Evolutionary conservation across 2,113 vertebrate species (phyloP).

Genomic region (Butorides virescens): DNA sequence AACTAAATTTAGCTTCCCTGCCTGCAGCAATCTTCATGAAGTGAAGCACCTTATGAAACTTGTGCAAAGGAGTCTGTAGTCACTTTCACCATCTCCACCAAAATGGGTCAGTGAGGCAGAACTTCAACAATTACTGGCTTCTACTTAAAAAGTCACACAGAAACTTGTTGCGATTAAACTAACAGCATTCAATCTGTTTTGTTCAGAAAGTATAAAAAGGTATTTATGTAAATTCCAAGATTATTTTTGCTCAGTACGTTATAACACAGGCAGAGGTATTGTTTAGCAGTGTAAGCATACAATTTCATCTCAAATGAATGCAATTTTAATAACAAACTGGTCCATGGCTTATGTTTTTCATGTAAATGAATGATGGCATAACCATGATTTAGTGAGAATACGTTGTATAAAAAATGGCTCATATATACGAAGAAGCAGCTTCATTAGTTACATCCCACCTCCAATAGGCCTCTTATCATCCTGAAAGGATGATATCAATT

Average conservation of each 20-base stretch:
- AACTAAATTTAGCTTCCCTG: neutral
- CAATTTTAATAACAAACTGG: slow-evolving; percentile 46
- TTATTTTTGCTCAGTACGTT: neutral
- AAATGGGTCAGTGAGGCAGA: neutral
- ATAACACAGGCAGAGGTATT: neutral
- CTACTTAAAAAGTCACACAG: neutral
- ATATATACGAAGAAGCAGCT: slow-evolving; percentile 47
- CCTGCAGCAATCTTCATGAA: neutral
- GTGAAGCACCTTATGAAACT: neutral
- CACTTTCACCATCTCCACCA: neutral
- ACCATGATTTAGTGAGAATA: slow-evolving; percentile 61
- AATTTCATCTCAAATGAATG: slow-evolving; percentile 24
- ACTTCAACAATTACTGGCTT: neutral
- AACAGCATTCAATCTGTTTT: neutral
- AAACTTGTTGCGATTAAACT: neutral
- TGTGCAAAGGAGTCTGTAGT: neutral
- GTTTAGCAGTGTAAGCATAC: neutral
- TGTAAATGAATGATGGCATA: slow-evolving; percentile 62
- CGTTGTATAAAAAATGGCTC: slow-evolving; percentile 61
- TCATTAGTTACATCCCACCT: slow-evolving; percentile 76
- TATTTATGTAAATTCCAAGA: neutral
- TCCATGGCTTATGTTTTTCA: slow-evolving; percentile 40
- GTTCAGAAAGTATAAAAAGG: neutral
- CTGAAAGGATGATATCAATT: slow-evolving; percentile 80
- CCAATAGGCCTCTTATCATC: slow-evolving; percentile 69